Evolutionary conservation across 2,888 invertebrate species (phyloP).

Genomic region (Periphyllus acericola): DNA sequence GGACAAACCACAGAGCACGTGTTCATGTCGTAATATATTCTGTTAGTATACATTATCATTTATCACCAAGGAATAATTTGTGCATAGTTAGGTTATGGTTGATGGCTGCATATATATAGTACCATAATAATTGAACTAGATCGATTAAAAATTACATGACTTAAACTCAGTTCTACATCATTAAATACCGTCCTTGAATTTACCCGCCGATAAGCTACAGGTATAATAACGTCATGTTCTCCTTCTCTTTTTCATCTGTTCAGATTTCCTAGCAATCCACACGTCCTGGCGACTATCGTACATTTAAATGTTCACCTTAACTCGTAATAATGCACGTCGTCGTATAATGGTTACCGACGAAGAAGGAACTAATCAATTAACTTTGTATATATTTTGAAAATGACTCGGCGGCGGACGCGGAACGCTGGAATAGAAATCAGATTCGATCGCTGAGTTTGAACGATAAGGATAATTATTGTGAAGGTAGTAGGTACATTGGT

Average conservation of each 20-base stretch:
- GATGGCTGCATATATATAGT: background rate
- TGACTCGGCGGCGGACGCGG: background rate
- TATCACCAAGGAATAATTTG: background rate
- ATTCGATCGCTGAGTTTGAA: background rate
- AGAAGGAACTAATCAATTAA: background rate
- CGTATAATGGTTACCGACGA: background rate
- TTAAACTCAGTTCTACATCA: background rate
- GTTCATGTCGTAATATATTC: background rate
- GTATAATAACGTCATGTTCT: background rate
- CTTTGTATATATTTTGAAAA: background rate
- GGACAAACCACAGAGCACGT: background rate
- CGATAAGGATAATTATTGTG: background rate
- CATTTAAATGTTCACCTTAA: conserved; percentile 8
- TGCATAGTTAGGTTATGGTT: too few relatives aligned
- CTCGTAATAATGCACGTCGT: background rate
- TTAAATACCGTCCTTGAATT: conserved; percentile 15
- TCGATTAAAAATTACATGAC: background rate
- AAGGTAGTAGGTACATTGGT: too few relatives aligned
- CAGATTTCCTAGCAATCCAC: background rate
- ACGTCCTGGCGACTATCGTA: background rate
- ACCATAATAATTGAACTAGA: background rate
- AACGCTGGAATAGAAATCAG: too few relatives aligned
- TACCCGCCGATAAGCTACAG: background rate
- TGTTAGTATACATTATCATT: background rate
- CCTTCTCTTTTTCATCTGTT: background rate